phyloP scores from a whole-genome alignment of 2,797 vertebrate species.

The Acomys russatus region DNA sequence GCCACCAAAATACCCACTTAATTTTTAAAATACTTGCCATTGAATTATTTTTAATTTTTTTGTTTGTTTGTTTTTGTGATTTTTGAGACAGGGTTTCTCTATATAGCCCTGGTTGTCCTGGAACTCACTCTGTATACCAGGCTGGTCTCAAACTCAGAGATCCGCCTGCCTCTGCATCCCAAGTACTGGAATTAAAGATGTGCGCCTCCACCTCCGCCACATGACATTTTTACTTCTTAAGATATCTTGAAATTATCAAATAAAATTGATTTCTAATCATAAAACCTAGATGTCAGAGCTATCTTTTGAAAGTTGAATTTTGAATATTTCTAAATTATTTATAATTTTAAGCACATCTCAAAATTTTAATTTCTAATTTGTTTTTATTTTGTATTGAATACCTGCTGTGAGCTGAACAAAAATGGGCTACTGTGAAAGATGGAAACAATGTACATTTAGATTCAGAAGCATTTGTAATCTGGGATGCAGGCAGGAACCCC shows the following conservation, averaged over 20 bases:
- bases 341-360: not conserved
- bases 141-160: too few species aligned
- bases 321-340: not conserved
- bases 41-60: not conserved
- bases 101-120: too few species aligned
- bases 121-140: too few species aligned
- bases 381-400: constrained; percentile 28
- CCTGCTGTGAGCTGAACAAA: not conserved
- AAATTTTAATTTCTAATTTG: constrained; percentile 16
- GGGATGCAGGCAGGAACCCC: not conserved
- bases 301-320: not conserved
- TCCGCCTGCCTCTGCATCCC: too few species aligned
- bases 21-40: constrained; percentile 22
- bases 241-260: not conserved
- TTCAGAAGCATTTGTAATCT: not conserved
- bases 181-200: too few species aligned
- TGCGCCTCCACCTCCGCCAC: too few species aligned
- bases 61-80: too few species aligned
- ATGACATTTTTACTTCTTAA: not conserved
- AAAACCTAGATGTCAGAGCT: constrained; percentile 39
- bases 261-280: constrained; percentile 29
- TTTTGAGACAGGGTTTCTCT: too few species aligned
- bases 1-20: not conserved
- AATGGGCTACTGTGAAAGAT: not conserved
- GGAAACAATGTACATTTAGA: not conserved